Percentiles rank a stretch among this genome's conserved stretches.
phyloP scores from a whole-genome alignment of 2,113 vertebrate species.

The Gobio gobio region DNA sequence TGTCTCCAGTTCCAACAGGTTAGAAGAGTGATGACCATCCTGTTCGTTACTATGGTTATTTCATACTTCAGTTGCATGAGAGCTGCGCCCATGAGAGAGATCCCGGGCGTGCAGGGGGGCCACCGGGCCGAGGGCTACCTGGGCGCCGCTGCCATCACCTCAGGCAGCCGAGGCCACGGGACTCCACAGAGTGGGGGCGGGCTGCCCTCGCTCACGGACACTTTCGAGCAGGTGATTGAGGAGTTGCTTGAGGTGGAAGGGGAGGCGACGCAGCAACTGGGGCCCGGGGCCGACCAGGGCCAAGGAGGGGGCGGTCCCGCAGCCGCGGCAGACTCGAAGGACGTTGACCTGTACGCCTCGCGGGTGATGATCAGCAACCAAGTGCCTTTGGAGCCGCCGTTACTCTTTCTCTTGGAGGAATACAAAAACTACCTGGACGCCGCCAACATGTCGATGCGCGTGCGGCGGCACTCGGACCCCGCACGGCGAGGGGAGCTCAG shows the following conservation, averaged over 20 bases:
- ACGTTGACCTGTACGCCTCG: constrained; percentile 95
- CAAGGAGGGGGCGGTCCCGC: constrained; percentile 77
- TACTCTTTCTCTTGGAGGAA: constrained; percentile 99
- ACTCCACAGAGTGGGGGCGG: constrained; percentile 88
- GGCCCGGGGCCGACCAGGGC: constrained; percentile 73
- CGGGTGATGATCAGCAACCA: constrained; percentile 99
- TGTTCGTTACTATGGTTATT: constrained; percentile 99
- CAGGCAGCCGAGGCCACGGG: constrained; percentile 85
- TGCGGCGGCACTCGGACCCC: constrained; percentile 96
- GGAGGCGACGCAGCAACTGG: constrained; percentile 83
- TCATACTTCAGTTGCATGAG: constrained; percentile 99
- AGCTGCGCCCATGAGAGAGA: constrained; percentile 99
- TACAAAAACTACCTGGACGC: constrained; percentile 99
- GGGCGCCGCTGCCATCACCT: constrained; percentile 78
- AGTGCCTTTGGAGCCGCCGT: constrained; percentile 99
- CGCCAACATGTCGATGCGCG: constrained; percentile 99
- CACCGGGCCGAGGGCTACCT: constrained; percentile 94
- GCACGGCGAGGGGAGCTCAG: constrained; percentile 96
- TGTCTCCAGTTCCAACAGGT: constrained; percentile 95
- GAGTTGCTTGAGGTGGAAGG: constrained; percentile 90
- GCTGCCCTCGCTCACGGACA: constrained; percentile 90
- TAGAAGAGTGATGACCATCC: constrained; percentile 99
- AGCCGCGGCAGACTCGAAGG: constrained; percentile 84
- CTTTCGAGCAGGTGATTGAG: constrained; percentile 97
- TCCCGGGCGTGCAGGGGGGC: constrained; percentile 83